Evolutionary conservation across 2,113 vertebrate species (phyloP), one percentile per base, ranked within the genome.

Genomic region (Mesocricetus auratus): DNA sequence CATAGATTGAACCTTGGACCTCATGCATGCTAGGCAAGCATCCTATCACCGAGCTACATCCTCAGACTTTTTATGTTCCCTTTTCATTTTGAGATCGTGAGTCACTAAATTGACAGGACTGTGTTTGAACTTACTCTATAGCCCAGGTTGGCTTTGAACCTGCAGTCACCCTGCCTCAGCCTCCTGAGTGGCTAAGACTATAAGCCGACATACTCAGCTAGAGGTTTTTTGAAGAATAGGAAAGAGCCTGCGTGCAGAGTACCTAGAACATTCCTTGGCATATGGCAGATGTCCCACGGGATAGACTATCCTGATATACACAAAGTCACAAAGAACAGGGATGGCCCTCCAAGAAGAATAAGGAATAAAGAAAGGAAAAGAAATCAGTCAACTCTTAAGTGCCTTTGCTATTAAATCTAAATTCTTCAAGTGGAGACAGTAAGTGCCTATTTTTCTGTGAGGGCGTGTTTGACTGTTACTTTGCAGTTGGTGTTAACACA

Each of bases 401-500:
- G 33, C n/a, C 68, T 79, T 24, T 39, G 78, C 17, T 93, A n/a
- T 33, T 90, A 58, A 95, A 83, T 83, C 83, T 88, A 77, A 92
- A 88, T 88, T 92, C 24, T 74, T 85, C 16, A 58, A 22, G 50
- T 36, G 47, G 56, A 62, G 75, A 87, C 89, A 94, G 69, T 33
- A 95, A 97, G 86, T 81, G 74, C 78, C 64, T 29, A 12, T 47
- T 91, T 69, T 83, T 47, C 17, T 45, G 60, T 91, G 56, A 81
- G 21, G 36, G 5, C 33, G 29, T 81, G 64, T 62, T 71, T 21
- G 15, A 29, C 58, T 93, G 68, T 91, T 86, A 53, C 74, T 96
- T 94, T 86, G 62, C 74, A 95, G 92, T 29, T 91, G 71, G 88
- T 79, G 81, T 66, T 94, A 58, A 68, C 68, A 91, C 0, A 26